These are phyloP conservation scores for Falcunculus frontatus DNA, from an alignment of 2,113 vertebrate species.

Conservation along the genomic window DNA sequence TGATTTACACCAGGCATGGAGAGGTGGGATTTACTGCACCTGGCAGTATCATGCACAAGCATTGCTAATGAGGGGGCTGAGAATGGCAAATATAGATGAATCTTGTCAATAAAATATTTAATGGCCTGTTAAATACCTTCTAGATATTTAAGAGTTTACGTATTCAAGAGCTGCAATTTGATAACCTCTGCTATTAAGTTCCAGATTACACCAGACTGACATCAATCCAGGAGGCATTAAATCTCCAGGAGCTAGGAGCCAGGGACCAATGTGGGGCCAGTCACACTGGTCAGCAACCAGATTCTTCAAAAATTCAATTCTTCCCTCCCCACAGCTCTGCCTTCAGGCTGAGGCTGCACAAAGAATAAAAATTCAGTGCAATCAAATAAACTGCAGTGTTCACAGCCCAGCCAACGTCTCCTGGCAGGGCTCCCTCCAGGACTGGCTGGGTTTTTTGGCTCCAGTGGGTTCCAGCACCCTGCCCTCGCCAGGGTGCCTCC, in stretches of 20 bases:
- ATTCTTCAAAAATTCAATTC: neutral
- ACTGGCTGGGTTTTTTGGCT: neutral
- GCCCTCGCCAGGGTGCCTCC: neutral
- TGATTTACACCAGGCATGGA: neutral
- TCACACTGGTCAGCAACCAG: neutral
- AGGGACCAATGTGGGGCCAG: neutral
- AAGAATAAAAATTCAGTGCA: neutral
- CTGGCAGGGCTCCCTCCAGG: neutral
- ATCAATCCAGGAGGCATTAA: neutral
- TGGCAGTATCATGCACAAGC: constrained; percentile 6
- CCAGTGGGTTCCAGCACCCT: neutral
- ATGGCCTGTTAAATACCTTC: constrained; percentile 26
- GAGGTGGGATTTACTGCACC: constrained; percentile 52
- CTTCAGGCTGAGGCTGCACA: neutral
- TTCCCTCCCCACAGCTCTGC: neutral
- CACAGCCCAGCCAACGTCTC: neutral
- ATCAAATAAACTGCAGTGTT: neutral
- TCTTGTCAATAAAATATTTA: constrained; percentile 37
- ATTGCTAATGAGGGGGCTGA: constrained; percentile 24
- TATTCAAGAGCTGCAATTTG: constrained; percentile 11
- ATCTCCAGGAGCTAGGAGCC: neutral
- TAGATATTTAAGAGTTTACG: constrained; percentile 18
- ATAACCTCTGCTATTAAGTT: neutral
- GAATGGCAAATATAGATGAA: constrained; percentile 11
- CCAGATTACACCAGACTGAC: neutral